These are phyloP conservation scores for Rousettus madagascariensis DNA, from an alignment of 2,797 vertebrate genomes.

Conservation along the genomic window DNA sequence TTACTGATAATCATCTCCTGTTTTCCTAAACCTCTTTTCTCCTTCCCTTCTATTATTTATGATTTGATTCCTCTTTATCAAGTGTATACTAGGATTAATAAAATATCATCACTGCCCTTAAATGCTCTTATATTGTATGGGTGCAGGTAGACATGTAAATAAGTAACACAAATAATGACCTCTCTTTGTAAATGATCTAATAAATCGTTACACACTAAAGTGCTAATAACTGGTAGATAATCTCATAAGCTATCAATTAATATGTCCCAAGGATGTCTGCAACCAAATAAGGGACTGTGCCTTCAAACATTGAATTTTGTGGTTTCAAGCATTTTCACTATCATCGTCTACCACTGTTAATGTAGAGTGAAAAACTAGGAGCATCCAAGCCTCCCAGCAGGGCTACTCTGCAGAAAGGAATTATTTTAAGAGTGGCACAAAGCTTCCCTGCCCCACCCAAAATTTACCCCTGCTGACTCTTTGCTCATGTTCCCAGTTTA, in stretches of 20 bases:
- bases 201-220: background rate
- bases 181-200: background rate
- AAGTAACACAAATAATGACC: background rate
- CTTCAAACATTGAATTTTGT: background rate
- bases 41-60: conserved; percentile 34
- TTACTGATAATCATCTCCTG: background rate
- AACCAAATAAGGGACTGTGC: background rate
- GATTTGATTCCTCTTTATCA: background rate
- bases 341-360: background rate
- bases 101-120: background rate
- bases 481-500: conserved; percentile 37
- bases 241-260: background rate
- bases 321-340: background rate
- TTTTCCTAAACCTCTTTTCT: background rate
- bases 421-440: background rate
- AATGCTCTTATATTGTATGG: background rate
- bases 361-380: background rate
- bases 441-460: background rate
- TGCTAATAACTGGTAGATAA: background rate
- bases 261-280: background rate
- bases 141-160: background rate
- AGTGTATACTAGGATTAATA: background rate
- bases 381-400: background rate
- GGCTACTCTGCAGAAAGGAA: background rate
- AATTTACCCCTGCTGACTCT: background rate